Evolutionary conservation across 2,113 vertebrate species (phyloP).

Genomic region (Datnioides undecimradiatus): DNA sequence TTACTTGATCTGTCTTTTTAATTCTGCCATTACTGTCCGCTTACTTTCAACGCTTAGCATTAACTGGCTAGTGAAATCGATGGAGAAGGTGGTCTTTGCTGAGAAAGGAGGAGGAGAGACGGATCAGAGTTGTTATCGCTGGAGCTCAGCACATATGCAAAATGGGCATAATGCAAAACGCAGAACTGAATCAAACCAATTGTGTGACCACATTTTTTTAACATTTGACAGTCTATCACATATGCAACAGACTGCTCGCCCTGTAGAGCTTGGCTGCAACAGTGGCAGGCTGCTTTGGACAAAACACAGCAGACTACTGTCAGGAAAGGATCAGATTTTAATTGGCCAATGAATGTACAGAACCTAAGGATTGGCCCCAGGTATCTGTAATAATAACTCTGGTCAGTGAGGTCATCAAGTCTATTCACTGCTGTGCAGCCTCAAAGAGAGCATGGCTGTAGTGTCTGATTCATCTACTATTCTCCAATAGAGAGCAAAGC

Average conservation of each 20-base stretch:
- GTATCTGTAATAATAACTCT: too few relatives aligned
- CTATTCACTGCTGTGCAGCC: not conserved
- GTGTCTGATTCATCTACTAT: not conserved
- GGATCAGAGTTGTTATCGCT: not conserved
- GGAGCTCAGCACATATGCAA: too few relatives aligned
- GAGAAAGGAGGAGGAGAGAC: not conserved
- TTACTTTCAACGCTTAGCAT: not conserved
- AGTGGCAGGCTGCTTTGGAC: not conserved
- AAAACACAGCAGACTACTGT: not conserved
- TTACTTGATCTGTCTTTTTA: not conserved
- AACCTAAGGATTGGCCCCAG: too few relatives aligned
- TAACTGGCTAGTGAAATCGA: not conserved
- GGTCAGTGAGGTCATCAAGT: too few relatives aligned
- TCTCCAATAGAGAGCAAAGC: not conserved
- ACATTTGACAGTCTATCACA: not conserved
- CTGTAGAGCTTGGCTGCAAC: not conserved
- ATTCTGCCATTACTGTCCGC: not conserved
- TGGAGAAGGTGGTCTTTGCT: not conserved
- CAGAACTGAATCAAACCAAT: not conserved
- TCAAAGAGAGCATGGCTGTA: not conserved
- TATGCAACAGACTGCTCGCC: not conserved
- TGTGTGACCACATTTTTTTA: not conserved
- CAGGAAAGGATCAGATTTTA: not conserved
- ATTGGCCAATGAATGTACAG: too few relatives aligned
- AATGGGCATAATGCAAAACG: too few relatives aligned